phyloP scores from a whole-genome alignment of 2,113 vertebrate species.

The Protobothrops mucrosquamatus region DNA sequence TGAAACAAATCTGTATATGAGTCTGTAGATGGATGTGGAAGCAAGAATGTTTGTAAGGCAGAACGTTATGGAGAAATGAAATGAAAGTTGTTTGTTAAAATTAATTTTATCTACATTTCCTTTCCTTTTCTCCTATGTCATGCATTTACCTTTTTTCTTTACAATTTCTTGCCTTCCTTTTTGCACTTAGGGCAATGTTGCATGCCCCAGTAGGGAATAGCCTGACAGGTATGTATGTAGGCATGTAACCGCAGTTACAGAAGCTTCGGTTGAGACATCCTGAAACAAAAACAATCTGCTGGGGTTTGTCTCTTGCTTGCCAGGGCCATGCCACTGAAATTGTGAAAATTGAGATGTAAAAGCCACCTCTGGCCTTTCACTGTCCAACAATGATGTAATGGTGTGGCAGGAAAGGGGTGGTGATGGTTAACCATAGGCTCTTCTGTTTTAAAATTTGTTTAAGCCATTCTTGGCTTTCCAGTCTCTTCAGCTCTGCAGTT shows the following conservation, averaged over 20 bases:
- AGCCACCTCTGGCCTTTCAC: background rate
- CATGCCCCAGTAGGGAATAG: background rate
- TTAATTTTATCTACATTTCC: background rate
- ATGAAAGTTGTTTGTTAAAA: background rate
- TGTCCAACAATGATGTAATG: background rate
- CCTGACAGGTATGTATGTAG: background rate
- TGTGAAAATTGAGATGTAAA: background rate
- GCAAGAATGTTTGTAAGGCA: background rate
- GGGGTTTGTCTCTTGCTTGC: background rate
- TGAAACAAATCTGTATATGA: background rate
- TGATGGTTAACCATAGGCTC: conserved; percentile 50
- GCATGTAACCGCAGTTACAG: background rate
- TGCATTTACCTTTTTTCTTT: background rate
- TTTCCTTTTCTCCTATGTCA: background rate
- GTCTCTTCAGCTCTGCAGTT: conserved; percentile 70
- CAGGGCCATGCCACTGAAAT: background rate
- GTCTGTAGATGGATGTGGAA: background rate
- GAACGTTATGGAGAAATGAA: background rate
- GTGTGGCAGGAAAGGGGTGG: conserved; percentile 41
- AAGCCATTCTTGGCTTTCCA: conserved; percentile 65
- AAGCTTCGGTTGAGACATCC: background rate
- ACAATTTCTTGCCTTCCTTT: background rate
- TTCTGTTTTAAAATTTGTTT: conserved; percentile 46
- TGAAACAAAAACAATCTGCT: background rate
- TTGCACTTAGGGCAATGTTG: background rate